Percentiles rank a stretch among this genome's conserved stretches.
phyloP scores from a whole-genome alignment of 2,797 vertebrate species.

The Sebastes diploproa region DNA sequence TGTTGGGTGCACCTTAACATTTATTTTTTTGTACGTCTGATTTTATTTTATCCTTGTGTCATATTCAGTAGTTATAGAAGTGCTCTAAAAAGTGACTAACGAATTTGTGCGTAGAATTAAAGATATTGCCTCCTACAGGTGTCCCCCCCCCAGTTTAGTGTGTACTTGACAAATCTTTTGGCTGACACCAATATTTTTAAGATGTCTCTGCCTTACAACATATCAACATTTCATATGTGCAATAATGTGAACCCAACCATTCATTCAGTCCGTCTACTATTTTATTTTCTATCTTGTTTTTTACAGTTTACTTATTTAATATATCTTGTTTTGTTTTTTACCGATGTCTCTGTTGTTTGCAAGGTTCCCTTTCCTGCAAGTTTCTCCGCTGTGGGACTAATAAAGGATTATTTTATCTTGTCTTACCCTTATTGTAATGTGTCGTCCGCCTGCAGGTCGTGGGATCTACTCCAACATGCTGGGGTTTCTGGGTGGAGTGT shows the following conservation, averaged over 20 bases:
- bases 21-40: neutral
- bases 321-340: too few species aligned
- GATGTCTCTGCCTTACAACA: neutral
- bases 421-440: neutral
- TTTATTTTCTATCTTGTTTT: neutral
- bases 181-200: neutral
- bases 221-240: too few species aligned
- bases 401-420: too few species aligned
- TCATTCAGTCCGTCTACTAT: neutral
- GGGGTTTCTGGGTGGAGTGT: constrained; percentile 98
- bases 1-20: too few species aligned
- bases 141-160: neutral
- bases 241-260: too few species aligned
- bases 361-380: too few species aligned
- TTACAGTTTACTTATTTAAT: too few species aligned
- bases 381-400: too few species aligned
- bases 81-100: neutral
- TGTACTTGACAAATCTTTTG: neutral
- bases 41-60: neutral
- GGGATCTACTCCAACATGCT: constrained; percentile 99
- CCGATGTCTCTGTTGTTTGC: too few species aligned
- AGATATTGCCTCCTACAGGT: neutral
- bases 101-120: neutral
- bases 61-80: neutral
- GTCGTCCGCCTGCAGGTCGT: constrained; percentile 86